Percentiles rank a stretch among this genome's conserved stretches.
Conservation (phyloP, 2,888 invertebrate species). For the Sesamia inferens region DNA sequence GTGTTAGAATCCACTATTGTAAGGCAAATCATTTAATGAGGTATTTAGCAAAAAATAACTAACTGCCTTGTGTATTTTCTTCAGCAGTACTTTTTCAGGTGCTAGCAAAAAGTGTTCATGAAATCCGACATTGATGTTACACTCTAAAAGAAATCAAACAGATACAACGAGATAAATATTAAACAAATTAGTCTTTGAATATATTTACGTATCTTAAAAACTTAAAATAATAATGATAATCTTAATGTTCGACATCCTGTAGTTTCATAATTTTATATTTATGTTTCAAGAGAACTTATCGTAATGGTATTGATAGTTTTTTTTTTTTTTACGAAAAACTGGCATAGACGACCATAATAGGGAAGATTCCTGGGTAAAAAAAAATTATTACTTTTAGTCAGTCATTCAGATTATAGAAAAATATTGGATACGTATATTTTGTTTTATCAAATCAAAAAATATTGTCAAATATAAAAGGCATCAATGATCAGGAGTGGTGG, state of each 20-base stretch:
- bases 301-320: not conserved
- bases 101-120: constrained; percentile 27
- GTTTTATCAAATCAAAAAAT: too few relatives aligned
- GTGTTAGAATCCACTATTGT: constrained; percentile 19
- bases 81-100: constrained; percentile 27
- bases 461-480: too few relatives aligned
- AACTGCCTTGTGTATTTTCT: constrained; percentile 5
- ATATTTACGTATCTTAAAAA: too few relatives aligned
- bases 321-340: not conserved
- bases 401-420: too few relatives aligned
- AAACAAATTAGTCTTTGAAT: not conserved
- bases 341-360: too few relatives aligned
- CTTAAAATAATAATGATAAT: too few relatives aligned
- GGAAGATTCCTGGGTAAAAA: too few relatives aligned
- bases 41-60: constrained; percentile 34
- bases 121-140: not conserved
- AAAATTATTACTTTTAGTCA: too few relatives aligned
- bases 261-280: not conserved
- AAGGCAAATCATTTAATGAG: constrained; percentile 5
- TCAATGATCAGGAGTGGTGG: too few relatives aligned
- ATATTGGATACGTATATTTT: too few relatives aligned
- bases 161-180: not conserved
- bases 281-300: not conserved
- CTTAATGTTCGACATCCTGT: not conserved
- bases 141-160: not conserved